Conservation (phyloP, 2,113 vertebrate genomes). For the Pandion haliaetus region DNA sequence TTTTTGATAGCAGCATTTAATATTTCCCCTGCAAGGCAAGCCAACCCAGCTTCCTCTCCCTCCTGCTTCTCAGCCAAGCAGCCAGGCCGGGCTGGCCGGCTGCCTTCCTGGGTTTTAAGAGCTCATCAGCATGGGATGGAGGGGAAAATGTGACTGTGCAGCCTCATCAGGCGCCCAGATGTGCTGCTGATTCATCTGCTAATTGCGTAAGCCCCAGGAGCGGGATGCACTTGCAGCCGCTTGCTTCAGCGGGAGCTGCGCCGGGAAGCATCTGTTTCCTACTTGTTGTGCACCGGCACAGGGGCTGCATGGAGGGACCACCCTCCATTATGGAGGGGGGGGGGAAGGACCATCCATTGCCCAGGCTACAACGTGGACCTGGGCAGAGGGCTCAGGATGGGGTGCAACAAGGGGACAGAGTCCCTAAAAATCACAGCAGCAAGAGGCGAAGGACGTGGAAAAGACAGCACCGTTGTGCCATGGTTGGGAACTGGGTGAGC, state of each 20-base stretch:
- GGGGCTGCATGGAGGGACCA: background rate
- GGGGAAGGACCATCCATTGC: background rate
- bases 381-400: background rate
- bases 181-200: conserved; percentile 32
- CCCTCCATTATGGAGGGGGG: rapidly evolving
- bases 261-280: conserved; percentile 3
- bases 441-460: background rate
- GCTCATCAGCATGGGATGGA: background rate
- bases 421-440: background rate
- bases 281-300: background rate
- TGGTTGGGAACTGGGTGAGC: background rate
- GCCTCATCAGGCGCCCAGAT: conserved; percentile 13
- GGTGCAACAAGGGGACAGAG: background rate
- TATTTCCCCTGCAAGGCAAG: conserved; percentile 1
- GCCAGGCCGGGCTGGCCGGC: background rate
- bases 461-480: rapidly evolving
- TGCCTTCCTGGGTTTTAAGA: background rate
- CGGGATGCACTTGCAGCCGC: background rate
- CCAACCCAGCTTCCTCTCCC: conserved; percentile 8
- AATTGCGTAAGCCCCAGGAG: background rate
- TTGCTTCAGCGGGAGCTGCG: background rate
- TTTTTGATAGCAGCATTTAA: background rate
- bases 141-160: conserved; percentile 11
- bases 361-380: rapidly evolving
- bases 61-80: background rate